phyloP scores from a whole-genome alignment of 1,140 invertebrate genomes.

The Panagrolaimus sp. region DNA sequence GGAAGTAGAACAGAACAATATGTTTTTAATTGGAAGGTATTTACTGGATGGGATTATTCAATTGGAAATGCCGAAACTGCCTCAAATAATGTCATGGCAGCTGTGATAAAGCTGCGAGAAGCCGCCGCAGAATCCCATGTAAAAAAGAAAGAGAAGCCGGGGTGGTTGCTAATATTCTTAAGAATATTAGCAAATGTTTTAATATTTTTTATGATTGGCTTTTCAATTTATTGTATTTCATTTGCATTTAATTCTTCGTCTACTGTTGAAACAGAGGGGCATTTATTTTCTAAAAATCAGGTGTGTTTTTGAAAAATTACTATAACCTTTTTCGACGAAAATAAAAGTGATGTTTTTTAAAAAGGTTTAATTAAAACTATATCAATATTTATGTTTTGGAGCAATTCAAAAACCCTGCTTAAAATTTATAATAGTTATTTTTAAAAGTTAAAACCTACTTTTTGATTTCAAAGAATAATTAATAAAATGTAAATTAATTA shows the following conservation, averaged over 20 bases:
- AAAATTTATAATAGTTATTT: no score
- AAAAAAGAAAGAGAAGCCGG: constrained; percentile 31
- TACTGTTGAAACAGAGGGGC: constrained; percentile 50
- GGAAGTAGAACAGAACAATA: constrained; percentile 90
- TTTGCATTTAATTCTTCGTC: constrained; percentile 51
- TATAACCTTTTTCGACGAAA: no score
- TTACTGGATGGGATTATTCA: constrained; percentile 94
- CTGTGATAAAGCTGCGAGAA: constrained; percentile 45
- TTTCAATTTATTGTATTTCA: constrained; percentile 54
- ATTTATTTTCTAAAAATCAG: constrained; percentile 56
- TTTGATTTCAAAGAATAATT: no score
- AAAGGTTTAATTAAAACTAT: no score
- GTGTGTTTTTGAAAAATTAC: constrained; percentile 25
- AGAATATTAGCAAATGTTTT: constrained; percentile 45
- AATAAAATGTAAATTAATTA: no score
- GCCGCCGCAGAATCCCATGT: constrained; percentile 42
- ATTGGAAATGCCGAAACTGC: constrained; percentile 54
- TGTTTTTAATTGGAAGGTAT: constrained; percentile 89
- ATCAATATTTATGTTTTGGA: no score
- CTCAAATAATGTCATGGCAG: constrained; percentile 45
- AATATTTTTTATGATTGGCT: constrained; percentile 50
- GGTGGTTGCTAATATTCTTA: constrained; percentile 31
- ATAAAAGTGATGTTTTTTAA: no score
- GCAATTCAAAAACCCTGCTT: no score
- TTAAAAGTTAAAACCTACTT: no score